Evolutionary conservation across 2,113 vertebrate species (phyloP).

Genomic region (Stigmatopora argus): DNA sequence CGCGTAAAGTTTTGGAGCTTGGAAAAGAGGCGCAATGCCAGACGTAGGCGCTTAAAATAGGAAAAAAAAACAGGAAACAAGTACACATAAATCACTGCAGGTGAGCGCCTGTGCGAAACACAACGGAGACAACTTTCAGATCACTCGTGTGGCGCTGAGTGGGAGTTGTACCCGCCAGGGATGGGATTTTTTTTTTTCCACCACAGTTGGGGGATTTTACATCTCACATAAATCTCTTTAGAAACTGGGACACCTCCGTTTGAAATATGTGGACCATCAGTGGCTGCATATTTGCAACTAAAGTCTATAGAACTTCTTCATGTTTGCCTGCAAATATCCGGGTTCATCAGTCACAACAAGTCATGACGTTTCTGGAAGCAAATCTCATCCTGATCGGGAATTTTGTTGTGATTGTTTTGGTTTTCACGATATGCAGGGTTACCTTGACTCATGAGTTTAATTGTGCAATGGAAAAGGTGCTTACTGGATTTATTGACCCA

Average conservation of each 20-base stretch:
- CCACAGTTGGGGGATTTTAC: constrained; percentile 45
- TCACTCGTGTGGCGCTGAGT: constrained; percentile 50
- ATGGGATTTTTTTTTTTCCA: constrained; percentile 26
- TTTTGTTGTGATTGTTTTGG: too few relatives aligned
- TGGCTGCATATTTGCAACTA: constrained; percentile 18
- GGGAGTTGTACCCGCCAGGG: constrained; percentile 60
- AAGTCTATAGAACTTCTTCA: constrained; percentile 13
- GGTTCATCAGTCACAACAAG: too few relatives aligned
- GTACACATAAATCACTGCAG: constrained; percentile 46
- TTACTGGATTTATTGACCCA: too few relatives aligned
- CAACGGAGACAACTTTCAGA: constrained; percentile 47
- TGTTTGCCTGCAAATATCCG: too few relatives aligned
- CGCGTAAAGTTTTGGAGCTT: neutral
- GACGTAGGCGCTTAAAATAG: neutral
- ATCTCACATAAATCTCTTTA: constrained; percentile 54
- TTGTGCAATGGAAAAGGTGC: too few relatives aligned
- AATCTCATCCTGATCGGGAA: too few relatives aligned
- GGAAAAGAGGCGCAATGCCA: neutral
- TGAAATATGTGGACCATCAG: constrained; percentile 35
- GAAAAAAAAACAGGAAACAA: constrained; percentile 1
- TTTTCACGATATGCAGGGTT: too few relatives aligned
- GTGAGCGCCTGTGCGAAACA: constrained; percentile 42
- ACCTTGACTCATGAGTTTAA: too few relatives aligned
- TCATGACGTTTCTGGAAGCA: too few relatives aligned
- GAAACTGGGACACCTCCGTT: constrained; percentile 64